These are phyloP conservation scores for Otocyon megalotis DNA, from an alignment of 2,113 vertebrate genomes.

Conservation along the genomic window DNA sequence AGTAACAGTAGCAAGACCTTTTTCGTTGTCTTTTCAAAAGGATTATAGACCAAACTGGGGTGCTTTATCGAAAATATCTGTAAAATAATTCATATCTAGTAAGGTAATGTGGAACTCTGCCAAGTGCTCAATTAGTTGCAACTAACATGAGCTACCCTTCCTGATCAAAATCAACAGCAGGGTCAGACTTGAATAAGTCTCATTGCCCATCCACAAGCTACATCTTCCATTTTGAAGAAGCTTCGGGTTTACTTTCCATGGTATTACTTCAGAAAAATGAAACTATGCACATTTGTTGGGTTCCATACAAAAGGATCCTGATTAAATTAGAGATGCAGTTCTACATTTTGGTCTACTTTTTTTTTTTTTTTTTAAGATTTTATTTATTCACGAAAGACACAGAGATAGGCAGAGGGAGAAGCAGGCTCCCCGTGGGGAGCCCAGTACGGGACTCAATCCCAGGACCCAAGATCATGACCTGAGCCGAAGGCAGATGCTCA, in stretches of 20 bases:
- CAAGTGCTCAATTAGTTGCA: background rate
- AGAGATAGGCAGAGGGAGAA: too few relatives aligned
- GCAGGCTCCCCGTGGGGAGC: background rate
- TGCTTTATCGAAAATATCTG: slow-evolving; percentile 44
- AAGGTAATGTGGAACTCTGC: slow-evolving; percentile 40
- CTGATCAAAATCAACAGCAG: background rate
- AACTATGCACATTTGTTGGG: background rate
- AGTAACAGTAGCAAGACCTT: background rate
- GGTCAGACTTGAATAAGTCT: background rate
- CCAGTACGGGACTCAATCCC: too few relatives aligned
- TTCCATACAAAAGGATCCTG: slow-evolving; percentile 54
- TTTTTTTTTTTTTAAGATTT: background rate
- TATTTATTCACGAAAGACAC: background rate
- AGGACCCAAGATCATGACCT: background rate
- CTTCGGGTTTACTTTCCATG: slow-evolving; percentile 32
- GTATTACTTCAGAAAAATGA: slow-evolving; percentile 61
- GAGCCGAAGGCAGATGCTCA: background rate
- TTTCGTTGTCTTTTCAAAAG: background rate
- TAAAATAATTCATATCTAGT: slow-evolving; percentile 8
- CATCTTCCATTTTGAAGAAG: slow-evolving; percentile 56
- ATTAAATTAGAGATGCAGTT: slow-evolving; percentile 69
- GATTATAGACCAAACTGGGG: background rate
- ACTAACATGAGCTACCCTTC: background rate
- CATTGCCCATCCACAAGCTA: background rate
- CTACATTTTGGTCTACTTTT: background rate